These are phyloP conservation scores for Vanessa atalanta DNA, from an alignment of 1,140 invertebrate species.

Conservation along the genomic window DNA sequence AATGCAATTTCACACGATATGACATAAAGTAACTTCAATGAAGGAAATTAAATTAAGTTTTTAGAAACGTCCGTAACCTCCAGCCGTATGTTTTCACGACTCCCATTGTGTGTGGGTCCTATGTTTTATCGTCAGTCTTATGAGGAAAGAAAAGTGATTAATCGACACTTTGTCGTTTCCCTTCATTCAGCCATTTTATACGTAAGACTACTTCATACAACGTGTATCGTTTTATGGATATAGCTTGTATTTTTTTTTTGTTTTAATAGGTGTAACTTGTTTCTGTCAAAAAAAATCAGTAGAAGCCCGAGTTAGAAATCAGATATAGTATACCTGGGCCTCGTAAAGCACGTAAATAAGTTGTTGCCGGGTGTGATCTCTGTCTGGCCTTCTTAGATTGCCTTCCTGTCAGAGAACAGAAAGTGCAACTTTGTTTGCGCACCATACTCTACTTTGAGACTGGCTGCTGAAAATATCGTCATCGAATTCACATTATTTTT, in stretches of 20 bases:
- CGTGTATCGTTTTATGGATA: neutral
- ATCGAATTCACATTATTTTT: too few relatives aligned
- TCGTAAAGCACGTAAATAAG: too few relatives aligned
- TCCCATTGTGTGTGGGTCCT: slow-evolving; percentile 38
- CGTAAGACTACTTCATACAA: neutral
- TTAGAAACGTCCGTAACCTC: neutral
- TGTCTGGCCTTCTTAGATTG: too few relatives aligned
- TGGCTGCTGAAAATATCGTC: too few relatives aligned
- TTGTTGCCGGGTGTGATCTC: too few relatives aligned
- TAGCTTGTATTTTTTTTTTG: neutral
- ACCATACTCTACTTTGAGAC: too few relatives aligned
- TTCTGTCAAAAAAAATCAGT: too few relatives aligned
- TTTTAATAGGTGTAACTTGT: too few relatives aligned
- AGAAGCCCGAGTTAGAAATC: too few relatives aligned
- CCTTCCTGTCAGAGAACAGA: neutral
- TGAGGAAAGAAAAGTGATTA: slow-evolving; percentile 63
- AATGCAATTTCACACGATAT: neutral
- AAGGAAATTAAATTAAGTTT: neutral
- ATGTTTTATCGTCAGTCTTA: slow-evolving; percentile 38
- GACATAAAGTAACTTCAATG: too few relatives aligned
- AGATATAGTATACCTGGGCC: too few relatives aligned
- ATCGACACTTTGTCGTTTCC: slow-evolving; percentile 58
- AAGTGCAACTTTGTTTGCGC: neutral
- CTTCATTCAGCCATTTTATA: slow-evolving; percentile 26
- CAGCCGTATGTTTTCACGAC: slow-evolving; percentile 29